phyloP scores from a whole-genome alignment of 2,113 vertebrate genomes.

The Sinocyclocheilus anophthalmus region DNA sequence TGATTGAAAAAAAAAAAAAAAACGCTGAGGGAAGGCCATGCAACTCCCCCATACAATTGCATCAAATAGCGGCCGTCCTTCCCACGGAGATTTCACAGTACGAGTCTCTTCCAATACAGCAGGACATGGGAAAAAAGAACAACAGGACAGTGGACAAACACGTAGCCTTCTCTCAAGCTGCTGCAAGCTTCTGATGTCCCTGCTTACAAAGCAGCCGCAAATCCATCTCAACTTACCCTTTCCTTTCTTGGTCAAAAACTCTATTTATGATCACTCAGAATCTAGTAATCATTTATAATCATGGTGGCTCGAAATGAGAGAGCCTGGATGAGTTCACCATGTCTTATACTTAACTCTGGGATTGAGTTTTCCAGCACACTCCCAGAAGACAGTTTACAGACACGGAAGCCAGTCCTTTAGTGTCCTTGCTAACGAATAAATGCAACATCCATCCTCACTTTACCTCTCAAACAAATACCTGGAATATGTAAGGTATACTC shows the following conservation, averaged over 20 bases:
- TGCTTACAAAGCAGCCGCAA: neutral
- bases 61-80: slow-evolving; percentile 69
- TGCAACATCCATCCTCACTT: neutral
- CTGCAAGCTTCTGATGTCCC: neutral
- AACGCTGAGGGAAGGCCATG: slow-evolving; percentile 72
- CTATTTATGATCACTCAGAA: neutral
- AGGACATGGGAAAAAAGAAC: slow-evolving; percentile 53
- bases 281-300: slow-evolving; percentile 10
- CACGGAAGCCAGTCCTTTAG: neutral
- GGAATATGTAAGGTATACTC: neutral
- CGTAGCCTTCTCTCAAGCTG: slow-evolving; percentile 7
- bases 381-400: neutral
- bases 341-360: slow-evolving; percentile 36
- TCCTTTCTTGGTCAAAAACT: neutral
- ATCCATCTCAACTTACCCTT: neutral
- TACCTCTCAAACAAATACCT: neutral
- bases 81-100: slow-evolving; percentile 81
- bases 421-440: neutral
- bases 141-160: slow-evolving; percentile 65
- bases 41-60: slow-evolving; percentile 70
- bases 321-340: neutral
- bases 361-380: slow-evolving; percentile 21
- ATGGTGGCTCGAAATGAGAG: neutral
- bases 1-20: slow-evolving; percentile 36
- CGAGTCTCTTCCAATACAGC: slow-evolving; percentile 63